phyloP scores from a whole-genome alignment of 64 coral and sea anemone genomes.

The Dendronephthya gigantea region DNA sequence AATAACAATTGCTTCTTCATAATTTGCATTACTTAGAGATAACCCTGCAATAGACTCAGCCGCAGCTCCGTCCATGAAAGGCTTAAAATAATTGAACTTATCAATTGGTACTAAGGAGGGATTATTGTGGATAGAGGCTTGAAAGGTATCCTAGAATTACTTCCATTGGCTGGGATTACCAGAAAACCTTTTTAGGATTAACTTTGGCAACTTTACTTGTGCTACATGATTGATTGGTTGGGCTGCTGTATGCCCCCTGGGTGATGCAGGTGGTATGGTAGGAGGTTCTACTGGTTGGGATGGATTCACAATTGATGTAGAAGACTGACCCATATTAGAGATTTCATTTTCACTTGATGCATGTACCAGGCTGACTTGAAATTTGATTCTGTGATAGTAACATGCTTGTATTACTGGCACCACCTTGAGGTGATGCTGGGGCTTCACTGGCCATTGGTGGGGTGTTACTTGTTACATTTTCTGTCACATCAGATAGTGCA shows the following conservation, averaged over 20 bases:
- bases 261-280: background rate
- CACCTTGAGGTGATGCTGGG: background rate
- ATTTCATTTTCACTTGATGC: background rate
- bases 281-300: background rate
- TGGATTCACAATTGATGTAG: background rate
- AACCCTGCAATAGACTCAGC: conserved; percentile 33
- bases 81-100: conserved; percentile 52
- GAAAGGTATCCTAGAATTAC: conserved; percentile 50
- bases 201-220: conserved; percentile 41
- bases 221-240: background rate
- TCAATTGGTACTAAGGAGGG: conserved; percentile 22
- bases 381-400: no score
- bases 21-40: conserved; percentile 13
- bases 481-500: background rate
- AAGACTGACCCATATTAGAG: background rate
- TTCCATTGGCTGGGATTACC: conserved; percentile 41
- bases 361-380: background rate
- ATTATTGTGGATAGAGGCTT: conserved; percentile 46
- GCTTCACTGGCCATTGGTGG: background rate
- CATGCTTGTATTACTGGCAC: background rate
- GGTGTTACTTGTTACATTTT: background rate
- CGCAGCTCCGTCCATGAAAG: conserved; percentile 6
- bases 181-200: conserved; percentile 33
- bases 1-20: conserved; percentile 29
- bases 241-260: background rate